Percentiles rank a stretch among this genome's conserved stretches.
Evolutionary conservation across 2,113 vertebrate genomes (phyloP).

Genomic region (Danio rerio): GRCz12tu NC_133176.1:2988001-2988500

Average conservation of each 20-base stretch:
- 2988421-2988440: slow-evolving; percentile 77
- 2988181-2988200: slow-evolving; percentile 21
- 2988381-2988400: slow-evolving; percentile 79
- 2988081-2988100: slow-evolving; percentile 20
- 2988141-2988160: slow-evolving; percentile 19
- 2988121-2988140: background rate
- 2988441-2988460: slow-evolving; percentile 74
- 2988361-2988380: slow-evolving; percentile 82
- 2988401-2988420: slow-evolving; percentile 64
- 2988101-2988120: background rate
- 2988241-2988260: background rate
- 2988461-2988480: slow-evolving; percentile 7
- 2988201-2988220: slow-evolving; percentile 28
- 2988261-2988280: background rate
- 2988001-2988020: background rate
- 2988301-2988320: background rate
- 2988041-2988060: background rate
- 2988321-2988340: slow-evolving; percentile 30
- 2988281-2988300: slow-evolving; percentile 18
- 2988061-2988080: background rate
- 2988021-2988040: background rate
- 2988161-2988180: background rate
- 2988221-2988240: slow-evolving; percentile 20
- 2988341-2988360: slow-evolving; percentile 48
- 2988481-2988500: background rate